phyloP scores from a whole-genome alignment of 1,140 invertebrate species.

The Pogonognathellus flavescens region DNA sequence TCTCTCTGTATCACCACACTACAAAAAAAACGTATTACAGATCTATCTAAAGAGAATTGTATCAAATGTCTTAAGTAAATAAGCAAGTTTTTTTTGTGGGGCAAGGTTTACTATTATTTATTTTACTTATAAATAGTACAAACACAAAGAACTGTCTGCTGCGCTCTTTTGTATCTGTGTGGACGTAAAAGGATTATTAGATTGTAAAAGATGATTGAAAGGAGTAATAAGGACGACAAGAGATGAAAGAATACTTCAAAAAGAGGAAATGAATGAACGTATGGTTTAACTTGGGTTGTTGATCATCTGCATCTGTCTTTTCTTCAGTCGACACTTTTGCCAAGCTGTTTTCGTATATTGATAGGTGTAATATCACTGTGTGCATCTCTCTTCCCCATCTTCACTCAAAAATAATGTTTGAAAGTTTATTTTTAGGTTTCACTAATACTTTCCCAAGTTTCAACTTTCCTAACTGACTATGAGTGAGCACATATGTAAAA shows the following conservation, averaged over 20 bases:
- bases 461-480: no score
- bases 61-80: no score
- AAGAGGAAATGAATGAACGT: neutral
- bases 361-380: neutral
- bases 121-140: no score
- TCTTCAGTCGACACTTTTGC: neutral
- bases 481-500: neutral
- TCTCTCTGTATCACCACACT: neutral
- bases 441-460: no score
- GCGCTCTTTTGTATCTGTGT: no score
- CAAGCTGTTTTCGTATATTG: neutral
- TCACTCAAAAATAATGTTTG: neutral
- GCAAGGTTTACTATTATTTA: no score
- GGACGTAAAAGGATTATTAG: no score
- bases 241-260: neutral
- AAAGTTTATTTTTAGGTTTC: no score
- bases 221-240: neutral
- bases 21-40: neutral
- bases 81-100: no score
- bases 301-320: constrained; percentile 22
- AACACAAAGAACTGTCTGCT: no score
- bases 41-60: no score
- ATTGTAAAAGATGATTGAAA: neutral
- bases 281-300: neutral
- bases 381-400: neutral